These are phyloP conservation scores for Ceratosolen fusciceps DNA, from an alignment of 1,140 invertebrate genomes.

Conservation along the genomic window DNA sequence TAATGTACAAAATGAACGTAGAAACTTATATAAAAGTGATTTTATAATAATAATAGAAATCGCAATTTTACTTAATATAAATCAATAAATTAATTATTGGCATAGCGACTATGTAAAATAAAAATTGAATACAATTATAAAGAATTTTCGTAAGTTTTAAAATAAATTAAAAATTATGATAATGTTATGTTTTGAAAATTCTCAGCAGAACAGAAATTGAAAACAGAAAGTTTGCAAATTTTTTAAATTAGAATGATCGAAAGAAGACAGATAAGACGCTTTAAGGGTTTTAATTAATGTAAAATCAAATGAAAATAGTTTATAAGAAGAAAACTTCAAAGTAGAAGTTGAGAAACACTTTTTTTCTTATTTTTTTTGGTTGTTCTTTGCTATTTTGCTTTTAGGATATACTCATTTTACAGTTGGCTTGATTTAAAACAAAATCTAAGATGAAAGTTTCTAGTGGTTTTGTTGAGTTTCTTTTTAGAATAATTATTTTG, in stretches of 20 bases:
- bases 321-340: neutral
- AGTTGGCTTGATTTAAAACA: neutral
- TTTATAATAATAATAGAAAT: too few species aligned
- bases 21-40: too few species aligned
- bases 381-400: neutral
- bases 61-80: too few species aligned
- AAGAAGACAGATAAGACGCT: neutral
- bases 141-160: too few species aligned
- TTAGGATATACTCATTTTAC: neutral
- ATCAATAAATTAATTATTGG: too few species aligned
- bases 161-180: too few species aligned
- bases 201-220: neutral
- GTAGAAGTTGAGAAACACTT: neutral
- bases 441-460: slow-evolving; percentile 2
- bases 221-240: neutral
- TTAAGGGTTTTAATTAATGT: neutral
- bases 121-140: too few species aligned
- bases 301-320: slow-evolving; percentile 15
- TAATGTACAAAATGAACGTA: too few species aligned
- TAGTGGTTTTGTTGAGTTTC: neutral
- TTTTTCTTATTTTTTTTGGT: slow-evolving; percentile 1
- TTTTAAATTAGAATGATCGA: neutral
- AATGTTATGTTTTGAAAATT: neutral
- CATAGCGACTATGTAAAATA: too few species aligned
- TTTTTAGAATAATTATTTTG: neutral